Percentiles rank a stretch among this genome's conserved stretches.
phyloP scores from a whole-genome alignment of 2,797 vertebrate genomes.

The Garrulus glandarius region DNA sequence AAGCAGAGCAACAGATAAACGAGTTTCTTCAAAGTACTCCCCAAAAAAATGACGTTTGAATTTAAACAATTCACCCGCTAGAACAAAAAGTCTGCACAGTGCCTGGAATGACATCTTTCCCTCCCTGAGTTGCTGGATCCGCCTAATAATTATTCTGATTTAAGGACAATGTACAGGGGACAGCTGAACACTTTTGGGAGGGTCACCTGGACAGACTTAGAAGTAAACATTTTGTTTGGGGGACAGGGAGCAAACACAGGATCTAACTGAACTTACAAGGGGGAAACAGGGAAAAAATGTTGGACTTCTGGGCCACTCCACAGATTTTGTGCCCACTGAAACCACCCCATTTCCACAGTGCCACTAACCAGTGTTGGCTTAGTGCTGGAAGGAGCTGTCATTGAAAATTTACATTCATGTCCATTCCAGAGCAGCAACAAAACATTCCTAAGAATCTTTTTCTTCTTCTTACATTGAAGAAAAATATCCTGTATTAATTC shows the following conservation, averaged over 20 bases:
- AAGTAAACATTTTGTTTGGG: neutral
- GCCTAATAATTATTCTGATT: neutral
- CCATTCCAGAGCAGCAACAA: neutral
- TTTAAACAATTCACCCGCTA: neutral
- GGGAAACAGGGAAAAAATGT: neutral
- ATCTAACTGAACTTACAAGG: neutral
- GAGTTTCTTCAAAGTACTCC: neutral
- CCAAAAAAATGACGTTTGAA: neutral
- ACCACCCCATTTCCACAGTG: neutral
- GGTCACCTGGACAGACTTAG: neutral
- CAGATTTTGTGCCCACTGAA: neutral
- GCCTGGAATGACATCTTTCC: no score
- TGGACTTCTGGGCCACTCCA: neutral
- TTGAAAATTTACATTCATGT: neutral
- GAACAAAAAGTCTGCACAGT: neutral
- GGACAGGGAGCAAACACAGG: neutral
- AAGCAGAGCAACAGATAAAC: neutral
- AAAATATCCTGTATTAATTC: neutral
- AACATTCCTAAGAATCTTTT: neutral
- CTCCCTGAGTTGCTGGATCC: neutral
- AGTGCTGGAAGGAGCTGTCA: neutral
- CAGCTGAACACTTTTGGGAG: neutral
- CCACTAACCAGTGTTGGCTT: neutral
- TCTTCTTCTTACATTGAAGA: neutral
- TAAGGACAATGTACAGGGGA: accelerated